Conservation (phyloP, 2,888 invertebrate species). For the Ctena decussata region DNA sequence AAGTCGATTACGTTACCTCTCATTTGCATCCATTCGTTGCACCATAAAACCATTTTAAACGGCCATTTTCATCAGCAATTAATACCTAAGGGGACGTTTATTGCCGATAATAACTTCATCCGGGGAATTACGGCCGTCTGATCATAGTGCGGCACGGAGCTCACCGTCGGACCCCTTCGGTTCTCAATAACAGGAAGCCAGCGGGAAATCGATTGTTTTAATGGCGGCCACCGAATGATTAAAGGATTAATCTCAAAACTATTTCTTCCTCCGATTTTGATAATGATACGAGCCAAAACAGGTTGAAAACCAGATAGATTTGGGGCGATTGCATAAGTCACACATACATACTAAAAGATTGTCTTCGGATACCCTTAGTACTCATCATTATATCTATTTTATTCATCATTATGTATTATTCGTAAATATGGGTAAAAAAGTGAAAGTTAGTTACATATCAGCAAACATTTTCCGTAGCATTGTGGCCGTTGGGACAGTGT, state of each 20-base stretch:
- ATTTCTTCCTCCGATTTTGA: slow-evolving; percentile 24
- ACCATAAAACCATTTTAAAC: slow-evolving; percentile 55
- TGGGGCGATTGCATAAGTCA: background rate
- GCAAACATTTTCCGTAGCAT: too few species aligned
- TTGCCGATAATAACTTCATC: slow-evolving; percentile 59
- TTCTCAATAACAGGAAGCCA: slow-evolving; percentile 44
- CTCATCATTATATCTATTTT: background rate
- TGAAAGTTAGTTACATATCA: too few species aligned
- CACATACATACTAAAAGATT: background rate
- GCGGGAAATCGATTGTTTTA: background rate
- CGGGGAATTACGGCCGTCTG: slow-evolving; percentile 28
- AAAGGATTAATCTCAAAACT: background rate
- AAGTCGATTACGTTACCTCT: slow-evolving; percentile 40
- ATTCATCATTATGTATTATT: too few species aligned
- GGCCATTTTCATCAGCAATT: slow-evolving; percentile 53
- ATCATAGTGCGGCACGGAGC: slow-evolving; percentile 45
- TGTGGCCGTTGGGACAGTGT: too few species aligned
- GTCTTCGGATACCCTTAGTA: background rate
- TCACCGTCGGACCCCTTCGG: slow-evolving; percentile 27
- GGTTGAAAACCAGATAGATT: slow-evolving; percentile 57
- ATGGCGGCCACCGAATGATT: background rate
- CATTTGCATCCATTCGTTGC: slow-evolving; percentile 50
- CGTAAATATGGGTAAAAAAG: too few species aligned
- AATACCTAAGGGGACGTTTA: slow-evolving; percentile 52
- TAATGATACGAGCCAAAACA: slow-evolving; percentile 38